Base-by-base conservation (phyloP, 2,888 invertebrate species). In the Perdita meconis region DNA sequence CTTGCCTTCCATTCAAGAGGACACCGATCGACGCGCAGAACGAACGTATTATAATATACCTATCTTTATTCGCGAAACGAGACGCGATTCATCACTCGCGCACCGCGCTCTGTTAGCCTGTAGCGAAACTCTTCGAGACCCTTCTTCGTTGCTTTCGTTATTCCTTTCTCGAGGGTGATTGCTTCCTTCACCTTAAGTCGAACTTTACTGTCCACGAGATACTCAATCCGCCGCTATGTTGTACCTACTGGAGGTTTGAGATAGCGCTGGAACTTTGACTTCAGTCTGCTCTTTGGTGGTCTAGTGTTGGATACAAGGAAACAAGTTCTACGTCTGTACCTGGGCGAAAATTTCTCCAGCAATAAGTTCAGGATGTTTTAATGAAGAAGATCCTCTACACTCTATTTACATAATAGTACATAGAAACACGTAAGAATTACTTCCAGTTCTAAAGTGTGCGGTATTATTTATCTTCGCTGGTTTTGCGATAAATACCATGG, bases 11-110 rank as follows among this genome's bases (percentile, higher is more conserved):
- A n/a, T 24, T 13, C 36, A 36, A 36, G 38, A 24, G 51, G 59
- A 55, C 36, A 47, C 51, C 34, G 13, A 40, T 22, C 47, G 66
- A 57, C 19, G 16, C 13, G 55, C 34, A 68, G 64, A 60, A 61
- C 69, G 50, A 64, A 73, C 68, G 82, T 78, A 81, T 84, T 84
- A 84, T 81, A 87, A 87, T 81, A 87, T 81, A 66, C 75, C 84
- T 85, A 87, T 88, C 85, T 88, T 86, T 86, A 88, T 87, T 86
- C 87, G 83, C 73, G 75, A 78, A 86, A 81, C 81, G 82, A 83
- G 82, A 77, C 69, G 80, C 81, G 85, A 88, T 88, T 85, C 86
- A 88, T 90, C 87, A 89, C 84, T 67, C 67, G 44, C 2, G 16
- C 44, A 19, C 30, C 44, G 78, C 78, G 56, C 40, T 47, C 16